Percentiles rank a stretch among this genome's conserved stretches.
phyloP scores from a whole-genome alignment of 1,140 invertebrate species.

The Drosophila setifemur region DNA sequence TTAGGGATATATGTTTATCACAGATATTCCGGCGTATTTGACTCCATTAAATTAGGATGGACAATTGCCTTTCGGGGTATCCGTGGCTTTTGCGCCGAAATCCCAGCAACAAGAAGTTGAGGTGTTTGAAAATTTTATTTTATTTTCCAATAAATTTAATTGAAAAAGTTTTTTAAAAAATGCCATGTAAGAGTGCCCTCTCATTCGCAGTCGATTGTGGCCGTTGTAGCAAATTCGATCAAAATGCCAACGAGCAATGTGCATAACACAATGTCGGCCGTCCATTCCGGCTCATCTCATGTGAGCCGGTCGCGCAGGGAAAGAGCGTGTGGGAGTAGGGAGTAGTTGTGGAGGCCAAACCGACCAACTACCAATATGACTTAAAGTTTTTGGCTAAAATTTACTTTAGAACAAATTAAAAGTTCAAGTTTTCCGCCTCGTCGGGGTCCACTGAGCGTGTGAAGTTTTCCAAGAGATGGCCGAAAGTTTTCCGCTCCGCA shows the following conservation, averaged over 20 bases:
- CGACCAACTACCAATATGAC: slow-evolving; percentile 49
- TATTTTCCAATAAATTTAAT: slow-evolving; percentile 63
- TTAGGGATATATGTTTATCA: too few species aligned
- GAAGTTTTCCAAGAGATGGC: slow-evolving; percentile 64
- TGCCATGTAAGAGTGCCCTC: slow-evolving; percentile 6
- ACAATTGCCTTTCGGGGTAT: too few species aligned
- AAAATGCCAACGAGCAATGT: slow-evolving; percentile 15
- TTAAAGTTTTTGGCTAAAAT: slow-evolving; percentile 60
- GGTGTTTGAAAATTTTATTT: too few species aligned
- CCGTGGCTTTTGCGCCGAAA: too few species aligned
- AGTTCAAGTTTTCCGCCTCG: slow-evolving; percentile 58
- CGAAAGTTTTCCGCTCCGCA: slow-evolving; percentile 35
- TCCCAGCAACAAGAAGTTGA: too few species aligned
- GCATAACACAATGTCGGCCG: too few species aligned
- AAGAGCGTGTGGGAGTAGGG: background rate
- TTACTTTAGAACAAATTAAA: slow-evolving; percentile 73
- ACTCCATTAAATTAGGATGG: too few species aligned
- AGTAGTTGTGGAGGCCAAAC: background rate
- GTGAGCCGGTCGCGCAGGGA: slow-evolving; percentile 15
- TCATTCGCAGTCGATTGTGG: slow-evolving; percentile 45
- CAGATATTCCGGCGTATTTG: too few species aligned
- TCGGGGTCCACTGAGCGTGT: slow-evolving; percentile 56
- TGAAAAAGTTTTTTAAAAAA: slow-evolving; percentile 51
- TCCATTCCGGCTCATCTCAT: slow-evolving; percentile 28
- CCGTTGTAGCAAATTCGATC: slow-evolving; percentile 47